A percentile compares a stretch with the other conserved stretches of the same genome.
Conservation (phyloP, 2,113 vertebrate genomes). For the Paratilapia polleni region DNA sequence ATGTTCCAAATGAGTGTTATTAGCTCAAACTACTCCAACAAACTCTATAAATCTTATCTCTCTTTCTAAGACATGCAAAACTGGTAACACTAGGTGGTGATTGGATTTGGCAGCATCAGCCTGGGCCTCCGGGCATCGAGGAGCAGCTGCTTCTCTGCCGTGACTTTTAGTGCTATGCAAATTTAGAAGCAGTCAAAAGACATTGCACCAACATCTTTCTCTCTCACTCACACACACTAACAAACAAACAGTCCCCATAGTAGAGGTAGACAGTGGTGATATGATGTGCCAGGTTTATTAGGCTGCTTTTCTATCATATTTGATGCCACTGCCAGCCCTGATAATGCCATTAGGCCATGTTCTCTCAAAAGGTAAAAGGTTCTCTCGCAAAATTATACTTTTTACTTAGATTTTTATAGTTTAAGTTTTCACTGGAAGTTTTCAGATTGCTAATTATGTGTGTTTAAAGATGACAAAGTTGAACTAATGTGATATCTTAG, state of each 20-base stretch:
- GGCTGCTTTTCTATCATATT: constrained; percentile 40
- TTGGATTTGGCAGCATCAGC: constrained; percentile 11
- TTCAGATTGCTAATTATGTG: neutral
- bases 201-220: constrained; percentile 41
- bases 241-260: constrained; percentile 14
- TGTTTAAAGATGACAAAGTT: no score
- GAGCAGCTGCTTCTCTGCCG: constrained; percentile 7
- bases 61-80: neutral
- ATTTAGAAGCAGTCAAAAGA: constrained; percentile 64
- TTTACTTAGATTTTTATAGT: neutral
- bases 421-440: neutral
- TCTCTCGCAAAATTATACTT: no score
- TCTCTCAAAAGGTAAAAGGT: constrained; percentile 26
- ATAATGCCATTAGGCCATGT: constrained; percentile 45
- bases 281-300: constrained; percentile 36
- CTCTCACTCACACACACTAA: neutral
- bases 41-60: neutral
- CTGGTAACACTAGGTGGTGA: constrained; percentile 11
- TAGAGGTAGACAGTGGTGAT: constrained; percentile 7
- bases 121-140: neutral
- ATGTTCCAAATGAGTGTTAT: neutral
- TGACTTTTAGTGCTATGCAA: constrained; percentile 38
- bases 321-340: constrained; percentile 22
- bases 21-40: neutral
- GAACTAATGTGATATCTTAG: neutral